These are phyloP conservation scores for Cephus runcator DNA, from an alignment of 2,888 invertebrate species.

Conservation along the genomic window DNA sequence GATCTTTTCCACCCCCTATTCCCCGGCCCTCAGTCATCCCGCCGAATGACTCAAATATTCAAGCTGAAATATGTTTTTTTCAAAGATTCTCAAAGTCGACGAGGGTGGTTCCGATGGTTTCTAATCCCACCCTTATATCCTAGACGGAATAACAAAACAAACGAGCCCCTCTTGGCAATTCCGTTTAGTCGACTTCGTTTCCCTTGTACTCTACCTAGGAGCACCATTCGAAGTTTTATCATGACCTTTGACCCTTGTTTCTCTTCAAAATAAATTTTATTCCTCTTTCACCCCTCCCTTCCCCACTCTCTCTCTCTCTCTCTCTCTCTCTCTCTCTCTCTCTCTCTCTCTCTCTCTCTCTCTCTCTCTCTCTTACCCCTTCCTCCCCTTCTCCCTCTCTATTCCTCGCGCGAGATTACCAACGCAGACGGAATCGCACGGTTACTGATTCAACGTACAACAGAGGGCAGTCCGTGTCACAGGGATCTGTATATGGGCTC, in stretches of 20 bases:
- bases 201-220: not conserved
- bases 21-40: not conserved
- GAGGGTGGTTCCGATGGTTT: constrained; percentile 31
- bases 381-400: not conserved
- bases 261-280: not conserved
- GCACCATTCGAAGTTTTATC: not conserved
- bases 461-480: not conserved
- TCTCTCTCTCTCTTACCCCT: too few relatives aligned
- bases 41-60: constrained; percentile 31
- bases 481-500: not conserved
- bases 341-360: too few relatives aligned
- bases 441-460: not conserved
- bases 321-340: not conserved
- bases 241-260: not conserved
- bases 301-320: not conserved
- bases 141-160: constrained; percentile 39
- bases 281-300: not conserved
- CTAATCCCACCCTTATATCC: constrained; percentile 24
- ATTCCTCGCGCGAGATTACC: not conserved
- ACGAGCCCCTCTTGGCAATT: constrained; percentile 17
- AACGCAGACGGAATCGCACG: not conserved
- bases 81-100: constrained; percentile 32
- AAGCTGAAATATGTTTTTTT: constrained; percentile 37
- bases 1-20: constrained; percentile 21
- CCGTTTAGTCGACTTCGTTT: not conserved